phyloP scores from a whole-genome alignment of 2,113 vertebrate genomes.

The Lipotes vexillifer region DNA sequence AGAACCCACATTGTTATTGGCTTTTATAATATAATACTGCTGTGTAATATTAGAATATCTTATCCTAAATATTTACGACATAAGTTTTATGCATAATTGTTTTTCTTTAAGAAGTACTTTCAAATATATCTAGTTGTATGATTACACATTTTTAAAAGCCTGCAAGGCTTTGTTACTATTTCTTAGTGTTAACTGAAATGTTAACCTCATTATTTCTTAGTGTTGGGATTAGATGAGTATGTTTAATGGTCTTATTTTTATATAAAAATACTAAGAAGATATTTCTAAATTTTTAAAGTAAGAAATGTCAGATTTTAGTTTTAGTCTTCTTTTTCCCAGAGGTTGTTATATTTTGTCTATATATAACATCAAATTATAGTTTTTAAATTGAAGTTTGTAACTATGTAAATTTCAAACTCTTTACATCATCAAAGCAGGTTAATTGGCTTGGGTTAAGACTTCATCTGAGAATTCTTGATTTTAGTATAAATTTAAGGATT shows the following conservation, averaged over 20 bases:
- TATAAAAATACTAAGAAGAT: not conserved
- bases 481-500: not conserved
- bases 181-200: not conserved
- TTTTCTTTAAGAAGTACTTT: slow-evolving; percentile 38
- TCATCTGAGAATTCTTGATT: not conserved
- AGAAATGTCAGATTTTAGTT: not conserved
- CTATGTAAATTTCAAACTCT: not conserved
- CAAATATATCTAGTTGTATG: not conserved
- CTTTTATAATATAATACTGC: not conserved
- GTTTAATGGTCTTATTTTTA: not conserved
- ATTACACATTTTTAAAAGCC: not conserved
- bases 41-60: not conserved
- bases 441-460: not conserved
- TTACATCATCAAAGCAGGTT: not conserved
- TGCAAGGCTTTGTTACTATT: not conserved
- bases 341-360: not conserved
- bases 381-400: not conserved
- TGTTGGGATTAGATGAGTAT: not conserved
- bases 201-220: not conserved
- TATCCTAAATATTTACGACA: not conserved
- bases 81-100: not conserved
- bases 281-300: not conserved
- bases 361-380: not conserved
- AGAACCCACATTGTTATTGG: not conserved
- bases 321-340: not conserved